phyloP scores from a whole-genome alignment of 2,113 vertebrate genomes.

The Casuarius casuarius region DNA sequence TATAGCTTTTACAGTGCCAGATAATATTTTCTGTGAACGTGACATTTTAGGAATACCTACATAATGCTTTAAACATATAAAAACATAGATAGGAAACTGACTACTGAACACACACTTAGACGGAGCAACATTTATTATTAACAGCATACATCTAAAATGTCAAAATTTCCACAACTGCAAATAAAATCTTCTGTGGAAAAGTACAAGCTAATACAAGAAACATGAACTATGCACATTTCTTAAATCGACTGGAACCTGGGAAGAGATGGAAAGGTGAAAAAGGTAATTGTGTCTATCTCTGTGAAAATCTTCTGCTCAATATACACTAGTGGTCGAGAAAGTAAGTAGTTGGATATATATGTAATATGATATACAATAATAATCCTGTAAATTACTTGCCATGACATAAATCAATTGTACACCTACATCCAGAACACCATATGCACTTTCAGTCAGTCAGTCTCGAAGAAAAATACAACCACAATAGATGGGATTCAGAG shows the following conservation, averaged over 20 bases:
- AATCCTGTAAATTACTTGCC: background rate
- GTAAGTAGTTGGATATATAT: fast-evolving
- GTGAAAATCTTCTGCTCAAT: background rate
- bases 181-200: background rate
- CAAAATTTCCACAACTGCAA: background rate
- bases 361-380: background rate
- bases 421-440: background rate
- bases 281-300: background rate
- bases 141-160: background rate
- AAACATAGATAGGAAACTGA: background rate
- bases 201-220: background rate
- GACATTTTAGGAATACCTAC: background rate
- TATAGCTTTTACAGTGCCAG: background rate
- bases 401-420: background rate
- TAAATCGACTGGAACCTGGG: background rate
- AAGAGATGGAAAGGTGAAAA: background rate
- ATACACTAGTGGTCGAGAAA: background rate
- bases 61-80: background rate
- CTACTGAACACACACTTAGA: background rate
- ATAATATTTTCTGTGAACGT: background rate
- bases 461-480: background rate
- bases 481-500: background rate
- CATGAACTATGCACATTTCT: background rate
- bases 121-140: background rate
- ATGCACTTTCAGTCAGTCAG: background rate